Conservation (phyloP, 2,888 invertebrate species). For the Drymonia ruficornis region DNA sequence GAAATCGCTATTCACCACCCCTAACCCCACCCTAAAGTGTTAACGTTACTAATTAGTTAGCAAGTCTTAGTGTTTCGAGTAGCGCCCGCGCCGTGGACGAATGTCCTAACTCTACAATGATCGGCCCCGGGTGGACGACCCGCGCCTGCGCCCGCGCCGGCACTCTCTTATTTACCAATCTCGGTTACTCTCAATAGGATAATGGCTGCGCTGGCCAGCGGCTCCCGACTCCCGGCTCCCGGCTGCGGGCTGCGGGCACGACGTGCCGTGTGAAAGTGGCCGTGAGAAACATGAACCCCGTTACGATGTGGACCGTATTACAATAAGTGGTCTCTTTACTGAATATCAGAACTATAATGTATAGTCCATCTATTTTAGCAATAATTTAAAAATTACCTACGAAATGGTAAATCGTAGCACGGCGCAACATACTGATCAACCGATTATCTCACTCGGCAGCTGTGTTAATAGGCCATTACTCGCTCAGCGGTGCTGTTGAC, state of each 20-base stretch:
- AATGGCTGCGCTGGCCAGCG: background rate
- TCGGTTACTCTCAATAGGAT: slow-evolving; percentile 1
- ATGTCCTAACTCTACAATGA: background rate
- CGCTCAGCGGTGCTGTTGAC: background rate
- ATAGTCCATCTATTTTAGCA: too few species aligned
- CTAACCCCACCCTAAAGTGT: too few species aligned
- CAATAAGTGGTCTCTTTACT: background rate
- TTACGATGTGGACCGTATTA: background rate
- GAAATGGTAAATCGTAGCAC: background rate
- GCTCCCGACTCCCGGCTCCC: background rate
- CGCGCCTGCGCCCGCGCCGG: slow-evolving; percentile 1
- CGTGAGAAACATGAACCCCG: background rate
- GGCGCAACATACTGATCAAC: background rate
- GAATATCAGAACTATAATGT: too few species aligned
- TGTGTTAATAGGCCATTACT: background rate
- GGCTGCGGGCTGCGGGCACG: background rate
- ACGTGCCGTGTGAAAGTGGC: background rate
- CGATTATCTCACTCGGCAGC: background rate
- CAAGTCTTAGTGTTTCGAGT: too few species aligned
- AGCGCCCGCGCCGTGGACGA: too few species aligned
- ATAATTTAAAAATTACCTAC: too few species aligned
- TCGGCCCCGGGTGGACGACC: background rate
- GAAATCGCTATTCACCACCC: too few species aligned
- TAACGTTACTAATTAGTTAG: too few species aligned
- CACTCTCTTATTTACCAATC: slow-evolving; percentile 7